Conservation (phyloP, 1,140 invertebrate genomes). For the Drosophila ananassae region DNA sequence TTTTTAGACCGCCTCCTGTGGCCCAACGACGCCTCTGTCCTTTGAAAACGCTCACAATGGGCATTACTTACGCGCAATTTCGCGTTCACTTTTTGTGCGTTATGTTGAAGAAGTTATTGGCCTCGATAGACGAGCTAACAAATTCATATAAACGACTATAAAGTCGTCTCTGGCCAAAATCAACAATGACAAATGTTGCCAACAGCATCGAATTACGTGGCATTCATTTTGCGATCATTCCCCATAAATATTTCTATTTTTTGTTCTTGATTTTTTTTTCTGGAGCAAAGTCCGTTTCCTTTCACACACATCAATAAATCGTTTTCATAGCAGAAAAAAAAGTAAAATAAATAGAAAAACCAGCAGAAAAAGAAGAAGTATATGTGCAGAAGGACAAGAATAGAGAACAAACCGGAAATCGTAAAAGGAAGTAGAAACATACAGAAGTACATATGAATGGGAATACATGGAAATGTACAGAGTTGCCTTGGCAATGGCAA, state of each 20-base stretch:
- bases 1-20: slow-evolving; percentile 9
- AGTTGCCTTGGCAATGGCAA: slow-evolving; percentile 31
- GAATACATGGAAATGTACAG: slow-evolving; percentile 1
- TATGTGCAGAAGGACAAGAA: slow-evolving; percentile 3
- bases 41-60: slow-evolving; percentile 45
- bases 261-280: neutral
- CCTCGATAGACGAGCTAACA: slow-evolving; percentile 28
- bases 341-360: slow-evolving; percentile 48
- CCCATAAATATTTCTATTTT: slow-evolving; percentile 66
- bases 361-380: slow-evolving; percentile 24
- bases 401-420: slow-evolving; percentile 66
- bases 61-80: slow-evolving; percentile 78
- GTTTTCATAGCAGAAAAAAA: slow-evolving; percentile 54
- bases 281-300: slow-evolving; percentile 10
- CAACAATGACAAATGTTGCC: slow-evolving; percentile 72
- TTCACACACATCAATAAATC: slow-evolving; percentile 61
- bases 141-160: slow-evolving; percentile 25
- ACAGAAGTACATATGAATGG: slow-evolving; percentile 24
- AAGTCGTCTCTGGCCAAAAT: slow-evolving; percentile 66
- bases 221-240: slow-evolving; percentile 66
- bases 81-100: slow-evolving; percentile 68
- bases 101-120: slow-evolving; percentile 60
- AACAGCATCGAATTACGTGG: slow-evolving; percentile 67
- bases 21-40: slow-evolving; percentile 6
- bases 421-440: slow-evolving; percentile 43